These are phyloP conservation scores for Thamnophis elegans DNA, from an alignment of 2,797 vertebrate genomes.

Conservation along the genomic window DNA sequence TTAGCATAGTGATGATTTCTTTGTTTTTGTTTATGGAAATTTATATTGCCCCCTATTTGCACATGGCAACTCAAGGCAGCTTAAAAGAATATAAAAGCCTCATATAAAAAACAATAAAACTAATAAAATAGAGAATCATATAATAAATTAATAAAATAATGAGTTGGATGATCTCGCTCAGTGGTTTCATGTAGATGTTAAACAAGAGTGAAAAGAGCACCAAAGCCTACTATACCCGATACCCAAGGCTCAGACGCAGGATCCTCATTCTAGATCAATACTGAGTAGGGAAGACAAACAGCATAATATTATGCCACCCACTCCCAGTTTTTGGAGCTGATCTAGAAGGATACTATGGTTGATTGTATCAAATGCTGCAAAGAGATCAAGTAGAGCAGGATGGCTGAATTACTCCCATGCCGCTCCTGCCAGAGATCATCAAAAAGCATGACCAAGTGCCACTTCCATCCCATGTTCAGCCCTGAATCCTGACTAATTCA, in stretches of 20 bases:
- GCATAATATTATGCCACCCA: neutral
- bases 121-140: no score
- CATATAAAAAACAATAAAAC: no score
- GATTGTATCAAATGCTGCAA: neutral
- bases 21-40: no score
- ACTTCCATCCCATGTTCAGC: no score
- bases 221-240: neutral
- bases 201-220: neutral
- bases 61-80: no score
- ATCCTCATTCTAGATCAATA: neutral
- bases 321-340: no score
- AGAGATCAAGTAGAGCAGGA: neutral
- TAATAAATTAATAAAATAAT: neutral
- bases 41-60: no score
- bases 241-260: no score
- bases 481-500: no score
- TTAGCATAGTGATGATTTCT: neutral
- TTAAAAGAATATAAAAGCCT: no score
- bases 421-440: neutral
- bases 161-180: neutral
- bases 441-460: no score
- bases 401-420: neutral
- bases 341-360: neutral
- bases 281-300: neutral
- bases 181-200: neutral